Evolutionary conservation across 2,113 vertebrate genomes (phyloP).

Genomic region (Ploceus nigricollis): DNA sequence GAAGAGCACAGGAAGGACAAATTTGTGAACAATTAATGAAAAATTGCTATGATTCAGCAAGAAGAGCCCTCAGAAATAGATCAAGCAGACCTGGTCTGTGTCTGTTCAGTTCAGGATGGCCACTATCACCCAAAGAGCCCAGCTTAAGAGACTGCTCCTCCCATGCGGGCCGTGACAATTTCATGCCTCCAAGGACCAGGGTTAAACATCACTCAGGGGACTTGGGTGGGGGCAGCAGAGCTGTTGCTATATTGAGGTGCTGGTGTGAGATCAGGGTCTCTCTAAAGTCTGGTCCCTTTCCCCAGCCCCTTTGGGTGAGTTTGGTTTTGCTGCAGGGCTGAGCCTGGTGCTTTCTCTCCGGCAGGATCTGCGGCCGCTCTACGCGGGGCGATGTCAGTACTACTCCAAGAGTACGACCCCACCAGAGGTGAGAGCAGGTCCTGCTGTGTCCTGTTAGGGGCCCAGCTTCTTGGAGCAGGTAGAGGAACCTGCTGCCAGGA

Average conservation of each 20-base stretch:
- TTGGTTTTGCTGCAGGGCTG: not conserved
- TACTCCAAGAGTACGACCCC: constrained; percentile 79
- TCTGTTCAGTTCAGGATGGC: not conserved
- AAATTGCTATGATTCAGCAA: not conserved
- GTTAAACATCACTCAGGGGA: not conserved
- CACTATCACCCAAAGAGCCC: not conserved
- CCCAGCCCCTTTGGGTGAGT: not conserved
- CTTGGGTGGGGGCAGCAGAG: not conserved
- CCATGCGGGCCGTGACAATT: not conserved
- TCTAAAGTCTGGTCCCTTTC: not conserved
- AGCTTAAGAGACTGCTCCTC: not conserved
- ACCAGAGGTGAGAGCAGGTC: constrained; percentile 68
- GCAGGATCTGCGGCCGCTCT: constrained; percentile 92
- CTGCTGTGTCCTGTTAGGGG: not conserved
- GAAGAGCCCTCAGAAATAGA: not conserved
- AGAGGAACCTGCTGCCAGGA: not conserved
- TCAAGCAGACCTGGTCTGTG: not conserved
- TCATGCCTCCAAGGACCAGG: not conserved
- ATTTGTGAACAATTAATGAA: not conserved
- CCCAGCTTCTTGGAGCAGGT: not conserved
- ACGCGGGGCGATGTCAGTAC: constrained; percentile 90
- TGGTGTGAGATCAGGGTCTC: not conserved
- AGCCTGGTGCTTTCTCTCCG: not conserved
- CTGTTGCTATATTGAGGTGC: no score
- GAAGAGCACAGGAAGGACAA: not conserved